Conservation (phyloP, 2,113 vertebrate genomes). For the Xenotilapia leptura region DNA sequence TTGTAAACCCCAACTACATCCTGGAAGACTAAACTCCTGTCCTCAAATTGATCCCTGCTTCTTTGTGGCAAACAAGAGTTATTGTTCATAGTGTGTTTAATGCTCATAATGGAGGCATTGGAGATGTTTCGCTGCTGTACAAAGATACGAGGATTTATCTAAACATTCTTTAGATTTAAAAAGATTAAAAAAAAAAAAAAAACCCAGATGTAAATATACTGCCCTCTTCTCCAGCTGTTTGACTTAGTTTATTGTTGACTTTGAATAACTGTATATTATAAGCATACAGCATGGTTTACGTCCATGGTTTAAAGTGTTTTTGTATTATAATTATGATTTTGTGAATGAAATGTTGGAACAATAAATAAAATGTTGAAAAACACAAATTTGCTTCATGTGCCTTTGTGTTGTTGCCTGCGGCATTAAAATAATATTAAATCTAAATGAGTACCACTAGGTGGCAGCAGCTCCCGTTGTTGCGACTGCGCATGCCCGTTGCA, state of each 20-base stretch:
- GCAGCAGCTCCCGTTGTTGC: not conserved
- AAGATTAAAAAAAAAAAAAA: not conserved
- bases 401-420: not conserved
- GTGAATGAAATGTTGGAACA: not conserved
- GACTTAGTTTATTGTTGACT: not conserved
- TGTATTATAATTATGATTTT: not conserved
- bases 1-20: constrained; percentile 95
- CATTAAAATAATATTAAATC: not conserved
- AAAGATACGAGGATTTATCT: not conserved
- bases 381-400: not conserved
- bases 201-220: constrained; percentile 62
- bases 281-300: not conserved
- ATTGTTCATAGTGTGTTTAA: not conserved
- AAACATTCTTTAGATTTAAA: not conserved
- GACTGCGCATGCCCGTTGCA: constrained; percentile 10
- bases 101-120: not conserved
- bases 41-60: not conserved
- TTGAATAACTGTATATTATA: not conserved
- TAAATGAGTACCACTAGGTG: not conserved
- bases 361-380: constrained; percentile 2
- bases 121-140: not conserved
- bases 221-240: not conserved
- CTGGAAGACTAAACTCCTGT: constrained; percentile 80
- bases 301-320: not conserved
- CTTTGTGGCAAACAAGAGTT: not conserved